These are phyloP conservation scores for Progne subis DNA, from an alignment of 2,113 vertebrate genomes.

Conservation along the genomic window DNA sequence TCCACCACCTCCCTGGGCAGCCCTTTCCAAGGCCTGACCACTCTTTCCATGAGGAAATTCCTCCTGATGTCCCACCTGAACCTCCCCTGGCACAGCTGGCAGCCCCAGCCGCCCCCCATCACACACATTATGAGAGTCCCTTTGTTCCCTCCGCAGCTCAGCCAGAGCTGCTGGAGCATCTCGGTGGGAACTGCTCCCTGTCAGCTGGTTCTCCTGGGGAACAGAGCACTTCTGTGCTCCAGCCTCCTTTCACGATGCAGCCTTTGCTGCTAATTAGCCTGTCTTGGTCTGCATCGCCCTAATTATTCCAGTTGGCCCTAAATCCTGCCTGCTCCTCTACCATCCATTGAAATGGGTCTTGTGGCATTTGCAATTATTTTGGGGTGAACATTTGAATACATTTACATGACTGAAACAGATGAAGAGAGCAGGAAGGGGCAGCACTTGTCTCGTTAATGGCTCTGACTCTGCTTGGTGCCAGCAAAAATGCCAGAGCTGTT, in stretches of 20 bases:
- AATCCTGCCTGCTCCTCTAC: background rate
- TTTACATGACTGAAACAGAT: conserved; percentile 10
- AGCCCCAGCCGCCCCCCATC: background rate
- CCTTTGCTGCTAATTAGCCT: conserved; percentile 9
- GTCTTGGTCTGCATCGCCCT: background rate
- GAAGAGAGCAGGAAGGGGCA: background rate
- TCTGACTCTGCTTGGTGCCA: background rate
- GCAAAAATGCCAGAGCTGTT: background rate
- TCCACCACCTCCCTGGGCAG: background rate
- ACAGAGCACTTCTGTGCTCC: conserved; percentile 43
- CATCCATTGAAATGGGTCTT: background rate
- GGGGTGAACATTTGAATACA: background rate
- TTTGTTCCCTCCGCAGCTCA: background rate
- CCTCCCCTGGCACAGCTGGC: background rate
- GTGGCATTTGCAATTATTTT: background rate
- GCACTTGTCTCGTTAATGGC: background rate
- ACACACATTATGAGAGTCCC: background rate
- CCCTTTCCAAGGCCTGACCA: background rate
- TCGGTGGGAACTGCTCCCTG: background rate
- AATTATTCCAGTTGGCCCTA: background rate
- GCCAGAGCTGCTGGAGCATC: background rate
- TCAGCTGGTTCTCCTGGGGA: background rate
- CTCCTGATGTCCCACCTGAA: fast-evolving
- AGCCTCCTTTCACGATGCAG: background rate
- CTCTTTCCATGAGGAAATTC: background rate